Evolutionary conservation across 2,888 invertebrate genomes (phyloP), one percentile per base, ranked within the genome.

Genomic region (Taphrorychus bicolor): DNA sequence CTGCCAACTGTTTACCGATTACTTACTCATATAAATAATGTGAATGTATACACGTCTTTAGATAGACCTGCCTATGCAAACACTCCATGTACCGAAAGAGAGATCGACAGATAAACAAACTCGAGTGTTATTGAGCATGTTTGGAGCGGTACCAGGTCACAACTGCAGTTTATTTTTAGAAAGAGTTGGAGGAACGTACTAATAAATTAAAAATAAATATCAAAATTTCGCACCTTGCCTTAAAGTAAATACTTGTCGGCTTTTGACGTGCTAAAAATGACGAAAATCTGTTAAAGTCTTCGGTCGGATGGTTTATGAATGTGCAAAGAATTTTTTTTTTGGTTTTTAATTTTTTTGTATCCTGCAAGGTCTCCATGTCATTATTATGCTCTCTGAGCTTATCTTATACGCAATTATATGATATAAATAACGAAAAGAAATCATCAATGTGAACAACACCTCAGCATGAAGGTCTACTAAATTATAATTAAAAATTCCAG

Each of bases 131-230:
- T 41, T 40, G 40, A 40, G 19, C 22, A 22, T 58, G 45, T 45
- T 21, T 23, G 21, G 21, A 45, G 22, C 45, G 21, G 16, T 17
- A 48, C 45, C 58, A 42, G 58, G 48, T 21, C 45, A 45, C 49
- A 51, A 56, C 41, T 49, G 40, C 22, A 59, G 54, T 66, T 61
- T 66, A 66, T 66, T 66, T 66, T 66, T 60, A 59, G 56, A 66
- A n/a, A 21, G 53, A 48, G 40, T 56, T 57, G 54, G 54, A 60
- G 23, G 60, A 60, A 49, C 57, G 42, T 56, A n/a, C n/a, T n/a
- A 67, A 59, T 53, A 54, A 67, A 67, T 62, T 62, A 67, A 67
- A 67, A 67, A 54, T 67, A 67, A 62, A 62, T 62, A 67, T 59
- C 51, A 54, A 49, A 67, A 67, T 62, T 67, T 63, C 67, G 62